Evolutionary conservation across 1,140 invertebrate species (phyloP), one percentile per base, ranked within the genome.

Genomic region (Andrena cerasifolii): DNA sequence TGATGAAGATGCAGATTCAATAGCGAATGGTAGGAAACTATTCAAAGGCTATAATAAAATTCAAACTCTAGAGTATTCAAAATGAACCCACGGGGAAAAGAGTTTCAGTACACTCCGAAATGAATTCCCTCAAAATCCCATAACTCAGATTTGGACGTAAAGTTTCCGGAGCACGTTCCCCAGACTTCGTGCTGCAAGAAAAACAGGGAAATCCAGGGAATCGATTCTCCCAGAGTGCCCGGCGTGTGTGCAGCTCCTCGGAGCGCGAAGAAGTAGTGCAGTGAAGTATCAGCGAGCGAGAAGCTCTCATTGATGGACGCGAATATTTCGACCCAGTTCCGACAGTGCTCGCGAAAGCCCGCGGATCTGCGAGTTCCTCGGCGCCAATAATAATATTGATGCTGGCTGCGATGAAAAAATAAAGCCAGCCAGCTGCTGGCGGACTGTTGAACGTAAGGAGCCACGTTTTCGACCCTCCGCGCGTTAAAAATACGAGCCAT

Each of bases 371-470:
- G 53, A 14, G 62, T 31, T 65, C 10, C 62, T 21, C 5, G 8
- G 18, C 14, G 67, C 53, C 53, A 70, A 58, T 70, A 58, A 56
- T 70, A 70, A 70, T 70, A 70, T 70, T 58, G 67, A 70, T 16
- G 67, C 24, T 58, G 10, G 33, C 8, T 24, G 43, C 2, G 53
- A 45, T 58, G 67, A 58, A 70, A 70, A 70, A 70, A 70, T 56
- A 70, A 70, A 70, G 36, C 51, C 18, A 70, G 53, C 51, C 33
- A 70, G 66, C 66, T 56, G 66, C 66, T n/a, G 14, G 18, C 26
- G 6, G 53, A 33, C 24, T 43, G 67, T 73, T 49, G 26, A 73
- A 62, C 70, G 70, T 33, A 40, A 53, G 21, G 14, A 21, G n/a
- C 45, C 58, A 36, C 56, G 54, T 62, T 72, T 61, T 59, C 56